Conservation (phyloP, 2,113 vertebrate species). For the Argyrosomus japonicus region DNA sequence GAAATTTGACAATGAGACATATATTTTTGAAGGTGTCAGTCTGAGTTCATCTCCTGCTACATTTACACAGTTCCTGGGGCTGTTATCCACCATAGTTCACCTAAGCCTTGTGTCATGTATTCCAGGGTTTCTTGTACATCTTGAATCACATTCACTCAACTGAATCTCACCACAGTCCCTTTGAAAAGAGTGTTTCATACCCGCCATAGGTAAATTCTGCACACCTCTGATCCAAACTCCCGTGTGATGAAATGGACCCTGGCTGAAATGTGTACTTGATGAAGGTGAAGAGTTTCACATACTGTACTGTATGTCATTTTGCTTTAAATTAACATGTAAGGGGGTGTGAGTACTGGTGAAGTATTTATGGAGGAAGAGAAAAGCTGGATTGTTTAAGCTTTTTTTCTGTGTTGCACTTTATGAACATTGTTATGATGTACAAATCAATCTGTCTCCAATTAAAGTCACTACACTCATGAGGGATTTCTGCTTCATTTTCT, state of each 20-base stretch:
- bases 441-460: conserved; percentile 58
- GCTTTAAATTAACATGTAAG: not conserved
- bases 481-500: not conserved
- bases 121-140: not conserved
- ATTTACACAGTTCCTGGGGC: not conserved
- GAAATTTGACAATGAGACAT: not conserved
- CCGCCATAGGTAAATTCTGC: not conserved
- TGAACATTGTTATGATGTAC: conserved; percentile 52
- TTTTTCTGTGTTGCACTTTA: conserved; percentile 72
- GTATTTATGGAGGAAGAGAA: conserved; percentile 11
- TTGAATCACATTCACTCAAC: not conserved
- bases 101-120: not conserved
- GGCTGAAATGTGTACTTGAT: conserved; percentile 10
- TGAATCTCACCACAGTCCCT: not conserved
- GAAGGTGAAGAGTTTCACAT: not conserved
- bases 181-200: not conserved
- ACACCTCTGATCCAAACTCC: not conserved
- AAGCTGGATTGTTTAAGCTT: conserved; percentile 19
- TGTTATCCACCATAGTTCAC: not conserved
- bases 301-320: conserved; percentile 14
- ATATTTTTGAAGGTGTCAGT: not conserved
- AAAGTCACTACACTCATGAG: conserved; percentile 52
- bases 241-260: not conserved
- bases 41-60: not conserved
- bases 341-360: not conserved